Evolutionary conservation across 1,140 invertebrate genomes (phyloP).

Genomic region (Xylocopa sonorina): DNA sequence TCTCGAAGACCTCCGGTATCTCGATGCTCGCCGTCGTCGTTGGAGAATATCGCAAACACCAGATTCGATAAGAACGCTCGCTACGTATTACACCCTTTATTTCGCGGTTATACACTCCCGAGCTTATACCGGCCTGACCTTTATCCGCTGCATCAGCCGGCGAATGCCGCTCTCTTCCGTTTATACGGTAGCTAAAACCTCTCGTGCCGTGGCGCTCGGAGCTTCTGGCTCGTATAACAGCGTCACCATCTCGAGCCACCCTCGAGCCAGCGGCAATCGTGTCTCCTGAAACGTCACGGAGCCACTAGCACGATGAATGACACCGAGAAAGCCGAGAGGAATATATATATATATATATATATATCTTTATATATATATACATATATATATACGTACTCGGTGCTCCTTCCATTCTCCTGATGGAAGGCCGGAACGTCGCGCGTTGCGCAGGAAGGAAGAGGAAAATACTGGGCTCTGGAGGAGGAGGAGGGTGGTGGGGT

Average conservation of each 20-base stretch:
- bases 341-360: no score
- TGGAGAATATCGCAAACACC: no score
- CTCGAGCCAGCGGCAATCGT: slow-evolving; percentile 35
- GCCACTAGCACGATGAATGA: slow-evolving; percentile 49
- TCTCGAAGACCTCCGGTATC: not conserved
- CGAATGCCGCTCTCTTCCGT: slow-evolving; percentile 40
- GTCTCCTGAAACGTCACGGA: slow-evolving; percentile 44
- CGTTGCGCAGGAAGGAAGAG: not conserved
- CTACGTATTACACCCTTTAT: slow-evolving; percentile 42
- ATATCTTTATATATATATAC: no score
- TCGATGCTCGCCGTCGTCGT: no score
- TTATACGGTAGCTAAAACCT: slow-evolving; percentile 46
- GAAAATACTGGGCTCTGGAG: no score
- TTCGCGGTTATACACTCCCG: slow-evolving; percentile 28
- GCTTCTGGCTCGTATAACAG: slow-evolving; percentile 32
- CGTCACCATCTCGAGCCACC: slow-evolving; percentile 38
- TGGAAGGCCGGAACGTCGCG: slow-evolving; percentile 39
- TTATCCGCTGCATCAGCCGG: slow-evolving; percentile 47
- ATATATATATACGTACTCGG: no score
- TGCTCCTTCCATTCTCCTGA: slow-evolving; percentile 54
- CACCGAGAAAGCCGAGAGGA: slow-evolving; percentile 47
- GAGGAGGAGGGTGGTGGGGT: not conserved
- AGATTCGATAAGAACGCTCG: slow-evolving; percentile 1
- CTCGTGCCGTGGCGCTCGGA: not conserved
- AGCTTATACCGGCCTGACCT: slow-evolving; percentile 22